Evolutionary conservation across 1,140 invertebrate species (phyloP).

Genomic region (Berghia stephanieae): DNA sequence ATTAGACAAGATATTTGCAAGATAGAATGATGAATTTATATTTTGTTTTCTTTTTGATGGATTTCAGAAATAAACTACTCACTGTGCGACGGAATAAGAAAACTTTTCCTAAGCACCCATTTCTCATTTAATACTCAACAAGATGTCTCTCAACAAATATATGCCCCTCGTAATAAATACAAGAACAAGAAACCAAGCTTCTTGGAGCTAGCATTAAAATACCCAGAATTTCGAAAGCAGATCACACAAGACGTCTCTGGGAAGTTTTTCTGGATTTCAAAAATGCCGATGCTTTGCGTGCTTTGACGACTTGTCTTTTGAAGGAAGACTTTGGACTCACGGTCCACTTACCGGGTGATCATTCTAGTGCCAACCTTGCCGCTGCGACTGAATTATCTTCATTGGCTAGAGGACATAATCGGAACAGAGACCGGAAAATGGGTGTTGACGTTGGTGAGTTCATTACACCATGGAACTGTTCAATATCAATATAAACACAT

Average conservation of each 20-base stretch:
- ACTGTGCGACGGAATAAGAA: too few relatives aligned
- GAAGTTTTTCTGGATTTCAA: conserved; percentile 84
- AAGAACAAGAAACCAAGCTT: conserved; percentile 79
- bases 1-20: too few relatives aligned
- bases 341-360: conserved; percentile 82
- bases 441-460: conserved; percentile 86
- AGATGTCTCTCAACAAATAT: conserved; percentile 69
- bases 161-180: conserved; percentile 88
- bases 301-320: conserved; percentile 82
- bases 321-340: conserved; percentile 86
- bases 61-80: too few relatives aligned
- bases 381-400: conserved; percentile 90
- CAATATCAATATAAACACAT: too few relatives aligned
- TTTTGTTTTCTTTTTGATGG: too few relatives aligned
- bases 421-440: conserved; percentile 58
- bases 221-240: conserved; percentile 80
- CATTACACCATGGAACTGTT: too few relatives aligned
- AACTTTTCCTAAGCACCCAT: too few relatives aligned
- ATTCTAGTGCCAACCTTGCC: conserved; percentile 91
- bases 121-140: too few relatives aligned
- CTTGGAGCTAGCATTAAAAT: conserved; percentile 77
- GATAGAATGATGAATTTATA: too few relatives aligned
- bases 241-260: conserved; percentile 78
- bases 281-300: conserved; percentile 78
- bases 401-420: conserved; percentile 92